phyloP scores from a whole-genome alignment of 1,140 invertebrate species.

The Lithobius niger region DNA sequence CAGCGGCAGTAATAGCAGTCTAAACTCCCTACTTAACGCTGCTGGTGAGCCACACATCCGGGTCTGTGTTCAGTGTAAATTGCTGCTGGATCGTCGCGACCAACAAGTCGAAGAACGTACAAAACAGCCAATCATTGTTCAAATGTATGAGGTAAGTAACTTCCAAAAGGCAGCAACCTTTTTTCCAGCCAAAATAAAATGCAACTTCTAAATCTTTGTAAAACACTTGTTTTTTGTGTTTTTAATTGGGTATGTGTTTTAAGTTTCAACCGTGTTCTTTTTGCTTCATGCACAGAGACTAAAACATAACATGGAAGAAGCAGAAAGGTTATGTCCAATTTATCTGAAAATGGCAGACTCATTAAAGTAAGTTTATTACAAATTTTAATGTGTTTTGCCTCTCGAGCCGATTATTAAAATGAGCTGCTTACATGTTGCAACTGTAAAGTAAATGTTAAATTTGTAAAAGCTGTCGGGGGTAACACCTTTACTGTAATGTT shows the following conservation, averaged over 20 bases:
- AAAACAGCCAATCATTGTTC: slow-evolving; percentile 58
- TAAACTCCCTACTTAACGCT: slow-evolving; percentile 32
- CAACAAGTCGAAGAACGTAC: slow-evolving; percentile 64
- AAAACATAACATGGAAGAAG: slow-evolving; percentile 55
- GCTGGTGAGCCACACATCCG: slow-evolving; percentile 52
- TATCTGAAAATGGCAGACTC: slow-evolving; percentile 72
- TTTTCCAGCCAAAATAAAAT: too few species aligned
- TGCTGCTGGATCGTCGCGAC: slow-evolving; percentile 61
- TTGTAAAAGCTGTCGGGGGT: too few species aligned
- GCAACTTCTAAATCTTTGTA: too few species aligned
- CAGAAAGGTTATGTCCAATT: slow-evolving; percentile 56
- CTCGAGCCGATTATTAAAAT: too few species aligned
- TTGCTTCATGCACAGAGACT: too few species aligned
- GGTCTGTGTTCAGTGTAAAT: slow-evolving; percentile 66
- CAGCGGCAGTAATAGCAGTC: slow-evolving; percentile 27
- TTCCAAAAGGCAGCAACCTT: too few species aligned
- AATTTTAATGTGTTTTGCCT: too few species aligned
- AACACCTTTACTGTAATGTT: too few species aligned
- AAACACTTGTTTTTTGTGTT: too few species aligned
- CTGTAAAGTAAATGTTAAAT: slow-evolving; percentile 11
- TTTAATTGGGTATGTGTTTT: too few species aligned
- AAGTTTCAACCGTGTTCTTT: too few species aligned
- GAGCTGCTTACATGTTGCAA: too few species aligned
- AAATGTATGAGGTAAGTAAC: slow-evolving; percentile 54
- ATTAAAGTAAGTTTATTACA: slow-evolving; percentile 40